phyloP scores from a whole-genome alignment of 2,113 vertebrate genomes.

The Tenebrosternarchus preto region DNA sequence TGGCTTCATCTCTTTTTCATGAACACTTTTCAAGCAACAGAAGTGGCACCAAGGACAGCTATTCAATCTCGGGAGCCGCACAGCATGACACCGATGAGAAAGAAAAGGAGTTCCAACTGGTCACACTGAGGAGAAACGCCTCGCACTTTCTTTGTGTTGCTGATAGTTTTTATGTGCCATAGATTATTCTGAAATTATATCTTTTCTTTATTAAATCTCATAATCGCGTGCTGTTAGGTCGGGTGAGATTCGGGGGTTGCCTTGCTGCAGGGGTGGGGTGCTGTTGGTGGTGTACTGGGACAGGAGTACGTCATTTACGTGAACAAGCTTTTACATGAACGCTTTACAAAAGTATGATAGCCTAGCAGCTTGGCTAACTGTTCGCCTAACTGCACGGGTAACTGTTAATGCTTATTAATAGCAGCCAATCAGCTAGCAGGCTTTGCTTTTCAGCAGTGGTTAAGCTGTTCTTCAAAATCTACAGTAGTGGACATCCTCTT shows the following conservation, averaged over 20 bases:
- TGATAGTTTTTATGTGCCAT: background rate
- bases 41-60: slow-evolving; percentile 14
- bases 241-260: background rate
- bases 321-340: background rate
- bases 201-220: background rate
- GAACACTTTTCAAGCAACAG: slow-evolving; percentile 39
- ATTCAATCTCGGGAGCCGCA: slow-evolving; percentile 12
- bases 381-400: background rate
- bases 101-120: background rate
- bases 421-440: too few species aligned
- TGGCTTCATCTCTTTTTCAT: slow-evolving; percentile 55
- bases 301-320: background rate
- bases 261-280: too few species aligned
- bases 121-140: background rate
- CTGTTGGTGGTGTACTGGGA: background rate
- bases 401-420: background rate
- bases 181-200: slow-evolving; percentile 12
- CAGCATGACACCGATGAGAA: background rate
- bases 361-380: background rate
- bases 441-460: background rate
- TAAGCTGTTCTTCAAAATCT: background rate
- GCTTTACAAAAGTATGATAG: background rate
- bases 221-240: background rate
- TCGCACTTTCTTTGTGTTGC: background rate
- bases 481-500: background rate